Evolutionary conservation across 2,113 vertebrate species (phyloP).

Genomic region (Pelodiscus sinensis): DNA sequence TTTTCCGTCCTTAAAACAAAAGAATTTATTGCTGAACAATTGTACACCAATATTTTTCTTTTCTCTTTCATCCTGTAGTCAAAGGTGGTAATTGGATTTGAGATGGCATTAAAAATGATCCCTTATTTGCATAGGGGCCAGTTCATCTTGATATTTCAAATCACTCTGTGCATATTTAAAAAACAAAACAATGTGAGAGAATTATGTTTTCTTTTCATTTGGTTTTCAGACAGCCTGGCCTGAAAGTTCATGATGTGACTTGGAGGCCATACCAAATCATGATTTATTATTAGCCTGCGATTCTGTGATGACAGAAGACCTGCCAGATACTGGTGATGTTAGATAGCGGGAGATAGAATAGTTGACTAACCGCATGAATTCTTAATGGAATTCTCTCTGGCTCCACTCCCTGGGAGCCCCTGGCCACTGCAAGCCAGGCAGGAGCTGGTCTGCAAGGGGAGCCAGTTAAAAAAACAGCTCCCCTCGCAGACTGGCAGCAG

Average conservation of each 20-base stretch:
- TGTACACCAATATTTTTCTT: background rate
- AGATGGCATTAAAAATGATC: constrained; percentile 67
- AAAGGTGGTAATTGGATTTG: constrained; percentile 50
- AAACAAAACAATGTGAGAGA: constrained; percentile 31
- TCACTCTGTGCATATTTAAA: constrained; percentile 62
- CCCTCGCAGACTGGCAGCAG: too few species aligned
- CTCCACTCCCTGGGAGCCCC: too few species aligned
- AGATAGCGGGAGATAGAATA: too few species aligned
- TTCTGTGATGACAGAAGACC: constrained; percentile 61
- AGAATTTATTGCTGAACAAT: constrained; percentile 19
- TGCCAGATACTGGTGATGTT: constrained; percentile 3
- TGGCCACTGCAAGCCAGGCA: too few species aligned
- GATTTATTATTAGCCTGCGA: constrained; percentile 61
- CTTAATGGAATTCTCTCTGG: too few species aligned
- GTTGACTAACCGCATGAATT: too few species aligned
- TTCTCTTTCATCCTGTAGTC: constrained; percentile 52
- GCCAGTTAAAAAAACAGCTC: too few species aligned
- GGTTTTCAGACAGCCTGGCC: constrained; percentile 74
- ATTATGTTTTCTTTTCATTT: constrained; percentile 77
- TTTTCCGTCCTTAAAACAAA: constrained; percentile 4
- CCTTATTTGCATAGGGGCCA: constrained; percentile 71
- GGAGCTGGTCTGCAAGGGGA: too few species aligned
- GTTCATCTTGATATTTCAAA: constrained; percentile 65
- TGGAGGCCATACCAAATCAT: constrained; percentile 67
- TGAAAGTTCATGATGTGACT: constrained; percentile 67